These are phyloP conservation scores for Muntiacus muntjak DNA, from an alignment of 2,113 vertebrate genomes.

Conservation along the genomic window DNA sequence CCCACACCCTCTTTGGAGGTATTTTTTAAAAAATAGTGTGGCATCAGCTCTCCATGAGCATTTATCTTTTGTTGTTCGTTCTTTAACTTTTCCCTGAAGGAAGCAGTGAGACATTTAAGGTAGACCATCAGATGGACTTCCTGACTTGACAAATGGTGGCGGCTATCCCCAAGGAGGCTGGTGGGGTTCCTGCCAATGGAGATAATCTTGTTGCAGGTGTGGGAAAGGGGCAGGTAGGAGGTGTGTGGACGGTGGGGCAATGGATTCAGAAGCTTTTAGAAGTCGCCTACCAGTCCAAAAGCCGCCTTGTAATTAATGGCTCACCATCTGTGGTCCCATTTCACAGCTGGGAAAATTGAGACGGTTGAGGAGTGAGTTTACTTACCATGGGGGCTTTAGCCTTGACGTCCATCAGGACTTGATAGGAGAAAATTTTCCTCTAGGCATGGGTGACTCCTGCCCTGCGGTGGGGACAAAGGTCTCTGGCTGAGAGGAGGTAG, in stretches of 20 bases:
- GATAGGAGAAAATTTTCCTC: neutral
- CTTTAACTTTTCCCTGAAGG: conserved; percentile 37
- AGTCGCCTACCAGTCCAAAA: neutral
- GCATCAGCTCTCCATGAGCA: conserved; percentile 8
- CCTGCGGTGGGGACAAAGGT: neutral
- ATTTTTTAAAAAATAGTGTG: conserved; percentile 38
- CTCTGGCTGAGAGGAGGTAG: too few relatives aligned
- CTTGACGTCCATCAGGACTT: neutral
- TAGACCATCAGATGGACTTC: conserved; percentile 52
- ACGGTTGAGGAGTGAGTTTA: neutral
- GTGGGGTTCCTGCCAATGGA: neutral
- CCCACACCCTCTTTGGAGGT: neutral
- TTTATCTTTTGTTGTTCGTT: conserved; percentile 51
- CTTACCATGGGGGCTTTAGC: neutral
- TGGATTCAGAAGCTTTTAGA: neutral
- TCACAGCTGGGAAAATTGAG: neutral
- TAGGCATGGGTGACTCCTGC: neutral
- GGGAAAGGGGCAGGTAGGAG: neutral
- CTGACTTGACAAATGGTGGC: neutral
- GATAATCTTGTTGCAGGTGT: neutral
- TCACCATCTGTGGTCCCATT: neutral
- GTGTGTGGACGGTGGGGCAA: neutral
- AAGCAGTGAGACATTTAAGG: conserved; percentile 27
- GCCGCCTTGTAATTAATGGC: neutral
- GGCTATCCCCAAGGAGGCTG: neutral